Evolutionary conservation across 2,888 invertebrate species (phyloP).

Genomic region (Eledona agricola): DNA sequence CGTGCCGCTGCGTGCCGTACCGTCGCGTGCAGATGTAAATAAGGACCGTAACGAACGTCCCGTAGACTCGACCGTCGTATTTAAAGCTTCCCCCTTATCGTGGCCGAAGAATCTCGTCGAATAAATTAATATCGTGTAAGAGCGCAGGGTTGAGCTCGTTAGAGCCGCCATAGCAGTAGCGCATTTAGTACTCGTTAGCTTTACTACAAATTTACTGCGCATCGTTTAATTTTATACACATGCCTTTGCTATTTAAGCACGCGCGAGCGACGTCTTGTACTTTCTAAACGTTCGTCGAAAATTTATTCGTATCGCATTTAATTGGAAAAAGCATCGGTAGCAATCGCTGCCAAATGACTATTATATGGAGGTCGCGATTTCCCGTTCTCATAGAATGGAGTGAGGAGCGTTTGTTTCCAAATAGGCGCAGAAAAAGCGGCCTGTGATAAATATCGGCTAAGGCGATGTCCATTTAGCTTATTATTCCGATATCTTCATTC

Average conservation of each 20-base stretch:
- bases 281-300: conserved; percentile 16
- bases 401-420: conserved; percentile 30
- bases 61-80: too few species aligned
- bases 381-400: conserved; percentile 45
- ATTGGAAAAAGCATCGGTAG: too few species aligned
- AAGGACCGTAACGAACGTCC: too few species aligned
- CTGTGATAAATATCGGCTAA: conserved; percentile 51
- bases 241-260: conserved; percentile 35
- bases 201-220: conserved; percentile 49
- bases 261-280: conserved; percentile 21
- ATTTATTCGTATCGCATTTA: conserved; percentile 29
- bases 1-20: too few species aligned
- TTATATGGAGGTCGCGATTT: conserved; percentile 37
- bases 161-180: conserved; percentile 44
- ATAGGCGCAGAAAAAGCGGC: conserved; percentile 29
- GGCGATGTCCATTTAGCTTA: conserved; percentile 59
- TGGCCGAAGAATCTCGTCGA: conserved; percentile 1
- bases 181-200: conserved; percentile 49
- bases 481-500: conserved; percentile 63
- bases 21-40: too few species aligned
- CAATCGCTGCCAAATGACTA: too few species aligned
- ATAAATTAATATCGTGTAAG: conserved; percentile 14
- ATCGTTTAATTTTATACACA: conserved; percentile 46
- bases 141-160: conserved; percentile 40
- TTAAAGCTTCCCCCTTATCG: conserved; percentile 4